A percentile compares a stretch with the other conserved stretches of the same genome.
phyloP scores from a whole-genome alignment of 2,888 invertebrate genomes.

The Cataglyphis altisquamis region DNA sequence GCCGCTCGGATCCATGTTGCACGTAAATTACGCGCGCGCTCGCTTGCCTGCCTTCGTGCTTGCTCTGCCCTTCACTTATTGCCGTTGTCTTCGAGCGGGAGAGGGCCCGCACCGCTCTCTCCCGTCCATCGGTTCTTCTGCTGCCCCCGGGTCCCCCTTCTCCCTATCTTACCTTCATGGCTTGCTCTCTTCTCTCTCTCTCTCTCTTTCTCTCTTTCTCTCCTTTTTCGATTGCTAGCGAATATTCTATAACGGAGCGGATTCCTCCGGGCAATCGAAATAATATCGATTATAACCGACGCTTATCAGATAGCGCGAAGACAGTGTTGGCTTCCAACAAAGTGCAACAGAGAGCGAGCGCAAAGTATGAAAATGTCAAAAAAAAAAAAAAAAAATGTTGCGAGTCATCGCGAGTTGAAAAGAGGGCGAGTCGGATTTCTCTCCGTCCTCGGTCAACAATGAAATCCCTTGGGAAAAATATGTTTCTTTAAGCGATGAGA shows the following conservation, averaged over 20 bases:
- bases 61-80: conserved; percentile 75
- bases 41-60: conserved; percentile 64
- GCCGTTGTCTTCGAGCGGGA: conserved; percentile 75
- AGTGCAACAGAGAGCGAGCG: conserved; percentile 12
- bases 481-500: not conserved
- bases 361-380: conserved; percentile 12
- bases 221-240: conserved; percentile 47
- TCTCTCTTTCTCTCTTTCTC: conserved; percentile 36
- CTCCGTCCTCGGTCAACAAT: not conserved
- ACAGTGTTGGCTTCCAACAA: conserved; percentile 1
- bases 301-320: conserved; percentile 48
- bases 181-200: conserved; percentile 23
- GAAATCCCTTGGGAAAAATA: conserved; percentile 22
- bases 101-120: conserved; percentile 36
- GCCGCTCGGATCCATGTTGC: conserved; percentile 80
- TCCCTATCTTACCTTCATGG: conserved; percentile 14
- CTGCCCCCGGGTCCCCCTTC: conserved; percentile 52
- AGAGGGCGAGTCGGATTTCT: conserved; percentile 3
- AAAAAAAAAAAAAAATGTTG: not conserved
- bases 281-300: conserved; percentile 67
- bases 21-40: conserved; percentile 80
- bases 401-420: conserved; percentile 14
- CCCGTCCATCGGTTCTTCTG: conserved; percentile 51
- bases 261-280: conserved; percentile 62
- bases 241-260: conserved; percentile 65